Evolutionary conservation across 2,113 vertebrate genomes (phyloP), one percentile per base, ranked within the genome.

Genomic region (Pyxicephalus adspersus): DNA sequence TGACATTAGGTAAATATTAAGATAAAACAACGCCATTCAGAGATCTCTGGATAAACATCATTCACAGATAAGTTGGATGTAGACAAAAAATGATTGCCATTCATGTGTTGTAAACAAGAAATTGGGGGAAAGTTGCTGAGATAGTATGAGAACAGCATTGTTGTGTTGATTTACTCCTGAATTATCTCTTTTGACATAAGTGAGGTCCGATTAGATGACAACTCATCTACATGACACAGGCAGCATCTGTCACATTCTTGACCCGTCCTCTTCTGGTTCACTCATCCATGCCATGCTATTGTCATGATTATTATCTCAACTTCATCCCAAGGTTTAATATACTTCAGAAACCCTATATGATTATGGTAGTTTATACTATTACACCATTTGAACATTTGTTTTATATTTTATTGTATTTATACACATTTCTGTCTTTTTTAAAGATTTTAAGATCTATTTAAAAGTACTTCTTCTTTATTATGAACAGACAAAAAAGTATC

Each of bases 221-320:
- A 75, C 70, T 75, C 80, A 82, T 82, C 80, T 82, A 63, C 80
- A 82, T 82, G 71, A 82, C 71, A 82, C 63, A 66, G 64, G 80
- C 71, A 57, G 26, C 80, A 82, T 82, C 80, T 82, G 80, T 82
- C 80, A 75, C 63, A 66, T 66, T 75, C 70, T 81, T 75, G 80
- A 82, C 80, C 71, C 71, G 66, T 75, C 61, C 61, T 82, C 80
- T 75, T 75, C 51, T 50, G 28, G 63, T 66, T 66, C 71, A 57
- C 25, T 65, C 80, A 82, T 65, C 70, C 71, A 64, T 82, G 61
- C 61, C 28, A 38, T 65, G 55, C 70, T 74, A 82, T 82, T 82
- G 71, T 75, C 51, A 74, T 50, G 80, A 55, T 54, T 74, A 82
- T 82, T 66, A 82, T 64, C 70, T 64, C 61, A 75, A 58, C 60